Evolutionary conservation across 2,888 invertebrate species (phyloP).

Genomic region (Trichacis sp.): DNA sequence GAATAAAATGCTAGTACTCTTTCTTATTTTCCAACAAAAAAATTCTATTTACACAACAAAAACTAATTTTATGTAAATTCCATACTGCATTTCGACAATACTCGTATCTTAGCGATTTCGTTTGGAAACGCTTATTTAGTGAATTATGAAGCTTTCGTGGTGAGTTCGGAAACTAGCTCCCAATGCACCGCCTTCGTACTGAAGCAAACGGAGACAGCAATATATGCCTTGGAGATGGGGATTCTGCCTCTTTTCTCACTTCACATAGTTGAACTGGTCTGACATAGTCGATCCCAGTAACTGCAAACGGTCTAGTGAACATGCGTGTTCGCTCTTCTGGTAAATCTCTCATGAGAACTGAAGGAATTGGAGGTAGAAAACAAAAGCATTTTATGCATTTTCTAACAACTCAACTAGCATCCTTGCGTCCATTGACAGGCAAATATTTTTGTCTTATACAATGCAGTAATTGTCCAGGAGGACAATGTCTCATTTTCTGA

Average conservation of each 20-base stretch:
- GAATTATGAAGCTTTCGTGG: background rate
- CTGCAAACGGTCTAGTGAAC: slow-evolving; percentile 46
- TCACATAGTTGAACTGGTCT: slow-evolving; percentile 39
- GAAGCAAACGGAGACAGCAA: slow-evolving; percentile 45
- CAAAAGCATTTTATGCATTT: slow-evolving; percentile 4
- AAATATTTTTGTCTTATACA: slow-evolving; percentile 9
- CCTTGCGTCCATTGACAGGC: background rate
- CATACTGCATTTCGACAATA: too few relatives aligned
- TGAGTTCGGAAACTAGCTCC: slow-evolving; percentile 44
- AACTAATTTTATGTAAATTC: too few relatives aligned
- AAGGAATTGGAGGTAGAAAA: background rate
- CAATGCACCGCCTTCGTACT: slow-evolving; percentile 33
- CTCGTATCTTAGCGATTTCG: too few relatives aligned
- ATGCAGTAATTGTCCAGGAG: slow-evolving; percentile 2
- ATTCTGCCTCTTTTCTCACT: slow-evolving; percentile 22
- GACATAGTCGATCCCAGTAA: slow-evolving; percentile 25
- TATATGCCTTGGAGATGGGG: slow-evolving; percentile 34
- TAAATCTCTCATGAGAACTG: slow-evolving; percentile 5
- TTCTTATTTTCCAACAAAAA: too few relatives aligned
- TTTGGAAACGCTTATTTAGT: too few relatives aligned
- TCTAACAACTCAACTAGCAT: background rate
- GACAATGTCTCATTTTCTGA: slow-evolving; percentile 1
- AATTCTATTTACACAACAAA: too few relatives aligned
- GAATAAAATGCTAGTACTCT: too few relatives aligned
- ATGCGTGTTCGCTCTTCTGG: background rate